These are phyloP conservation scores for Grantiella picta DNA, from an alignment of 2,113 vertebrate genomes.

Conservation along the genomic window DNA sequence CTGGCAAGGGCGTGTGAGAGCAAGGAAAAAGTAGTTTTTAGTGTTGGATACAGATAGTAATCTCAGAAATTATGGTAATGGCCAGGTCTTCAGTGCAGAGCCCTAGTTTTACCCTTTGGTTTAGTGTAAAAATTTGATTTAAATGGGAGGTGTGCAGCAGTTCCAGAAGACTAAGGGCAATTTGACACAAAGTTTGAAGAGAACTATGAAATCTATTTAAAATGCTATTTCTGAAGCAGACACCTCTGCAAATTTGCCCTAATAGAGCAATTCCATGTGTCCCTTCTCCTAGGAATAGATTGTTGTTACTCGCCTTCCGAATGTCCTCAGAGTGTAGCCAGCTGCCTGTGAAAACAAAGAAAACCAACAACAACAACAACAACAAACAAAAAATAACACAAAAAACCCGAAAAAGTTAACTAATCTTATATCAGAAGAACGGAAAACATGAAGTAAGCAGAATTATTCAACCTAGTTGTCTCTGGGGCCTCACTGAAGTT, in stretches of 20 bases:
- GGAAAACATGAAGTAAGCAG: background rate
- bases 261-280: background rate
- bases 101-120: background rate
- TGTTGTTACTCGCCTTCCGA: background rate
- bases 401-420: background rate
- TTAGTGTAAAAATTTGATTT: background rate
- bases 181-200: background rate
- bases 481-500: background rate
- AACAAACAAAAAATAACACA: too few species aligned
- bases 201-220: background rate
- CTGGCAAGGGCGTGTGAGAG: background rate
- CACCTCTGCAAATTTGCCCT: background rate
- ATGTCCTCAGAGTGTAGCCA: background rate
- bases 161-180: background rate
- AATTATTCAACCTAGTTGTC: background rate
- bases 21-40: background rate
- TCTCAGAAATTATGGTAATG: background rate
- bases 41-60: background rate
- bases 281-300: background rate
- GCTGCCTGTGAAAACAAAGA: background rate
- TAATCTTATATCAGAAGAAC: background rate
- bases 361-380: too few species aligned
- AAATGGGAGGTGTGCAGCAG: background rate
- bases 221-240: background rate
- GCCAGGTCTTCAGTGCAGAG: background rate